A percentile compares a stretch with the other conserved stretches of the same genome.
Evolutionary conservation across 1,140 invertebrate genomes (phyloP).

Genomic region (Physella acuta): DNA sequence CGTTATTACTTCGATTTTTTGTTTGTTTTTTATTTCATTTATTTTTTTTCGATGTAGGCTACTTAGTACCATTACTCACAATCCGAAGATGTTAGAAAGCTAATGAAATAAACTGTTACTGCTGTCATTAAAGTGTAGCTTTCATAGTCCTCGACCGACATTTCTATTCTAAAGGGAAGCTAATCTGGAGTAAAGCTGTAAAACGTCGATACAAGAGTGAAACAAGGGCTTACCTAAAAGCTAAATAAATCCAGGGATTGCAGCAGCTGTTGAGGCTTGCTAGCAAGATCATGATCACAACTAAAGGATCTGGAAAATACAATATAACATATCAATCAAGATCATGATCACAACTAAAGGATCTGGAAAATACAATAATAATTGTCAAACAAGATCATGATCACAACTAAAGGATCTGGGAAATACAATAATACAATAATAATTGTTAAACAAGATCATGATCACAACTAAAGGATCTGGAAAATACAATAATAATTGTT

Average conservation of each 20-base stretch:
- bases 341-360: neutral
- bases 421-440: no score
- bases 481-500: no score
- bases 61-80: neutral
- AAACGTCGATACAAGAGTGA: neutral
- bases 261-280: slow-evolving; percentile 77
- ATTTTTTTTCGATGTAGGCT: neutral
- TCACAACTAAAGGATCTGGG: no score
- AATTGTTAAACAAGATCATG: no score
- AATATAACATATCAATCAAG: neutral
- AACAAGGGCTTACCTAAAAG: slow-evolving; percentile 62
- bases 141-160: neutral
- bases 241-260: slow-evolving; percentile 80
- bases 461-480: no score
- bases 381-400: no score
- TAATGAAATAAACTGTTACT: neutral
- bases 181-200: neutral
- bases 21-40: no score
- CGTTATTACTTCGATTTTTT: no score
- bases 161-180: neutral
- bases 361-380: no score
- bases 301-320: slow-evolving; percentile 62
- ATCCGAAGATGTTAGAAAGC: neutral
- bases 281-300: slow-evolving; percentile 71
- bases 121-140: neutral